Evolutionary conservation across 1,140 invertebrate species (phyloP), one percentile per base, ranked within the genome.

Genomic region (Lordiphosa mommai): DNA sequence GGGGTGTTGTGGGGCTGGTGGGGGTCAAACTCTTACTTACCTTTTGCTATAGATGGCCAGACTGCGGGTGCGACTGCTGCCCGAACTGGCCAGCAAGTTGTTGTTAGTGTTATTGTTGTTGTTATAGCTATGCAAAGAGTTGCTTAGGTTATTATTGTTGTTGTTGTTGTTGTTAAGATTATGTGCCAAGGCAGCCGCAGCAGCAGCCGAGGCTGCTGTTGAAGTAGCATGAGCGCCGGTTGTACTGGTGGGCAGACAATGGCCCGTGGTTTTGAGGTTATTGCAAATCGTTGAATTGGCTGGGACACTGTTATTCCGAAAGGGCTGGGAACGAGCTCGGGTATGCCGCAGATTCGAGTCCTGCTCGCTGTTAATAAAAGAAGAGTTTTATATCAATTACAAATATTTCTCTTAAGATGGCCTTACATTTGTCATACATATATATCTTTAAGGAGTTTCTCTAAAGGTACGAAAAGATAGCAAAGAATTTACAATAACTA

Each of bases 1-100:
- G 9, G 32, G 5, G 9, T 17, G 47, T 29, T 37, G 29, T 17
- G 13, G 14, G 16, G 37, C 37, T 40, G n/a, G 12, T 8, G n/a
- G 13, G 36, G 9, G 12, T 41, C 16, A 32, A 46, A 36, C 48
- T 23, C 10, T 12, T 33, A 88, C 86, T 88, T 84, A 88, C 87
- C 87, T 84, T 53, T 88, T 88, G 63, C 84, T 88, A 61, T 88
- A 88, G 36, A 88, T 73, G 20, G 87, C 87, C 47, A 88, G 50
- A 61, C 87, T 87, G 44, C 85, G 85, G 36, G 87, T 80, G 51
- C 87, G 68, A 68, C 79, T 86, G 38, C 63, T 79, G 37, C 63
- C 73, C 50, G 65, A 46, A 57, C 56, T 74, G 56, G 41, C 46
- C 61, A 66, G 30, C 27, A 76, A 27, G 56, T 65, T 73, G 67